Evolutionary conservation across 1,140 invertebrate species (phyloP).

Genomic region (Philotrypesis tridentata): DNA sequence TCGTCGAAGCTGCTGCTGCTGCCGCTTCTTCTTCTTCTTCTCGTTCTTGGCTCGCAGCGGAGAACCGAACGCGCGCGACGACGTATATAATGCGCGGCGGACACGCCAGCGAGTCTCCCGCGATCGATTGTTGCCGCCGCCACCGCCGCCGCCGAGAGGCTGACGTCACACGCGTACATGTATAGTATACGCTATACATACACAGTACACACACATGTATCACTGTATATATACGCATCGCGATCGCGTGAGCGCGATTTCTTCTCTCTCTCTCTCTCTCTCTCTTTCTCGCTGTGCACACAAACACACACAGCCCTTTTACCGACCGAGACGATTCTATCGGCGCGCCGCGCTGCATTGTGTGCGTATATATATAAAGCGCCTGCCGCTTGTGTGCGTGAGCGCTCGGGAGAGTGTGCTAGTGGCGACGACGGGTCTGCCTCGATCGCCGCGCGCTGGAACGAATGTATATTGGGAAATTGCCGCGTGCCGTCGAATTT

Average conservation of each 20-base stretch:
- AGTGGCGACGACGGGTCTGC: not conserved
- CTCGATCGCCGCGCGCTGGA: not conserved
- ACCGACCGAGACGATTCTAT: not conserved
- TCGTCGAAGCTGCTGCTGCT: conserved; percentile 9
- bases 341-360: too few species aligned
- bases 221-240: too few species aligned
- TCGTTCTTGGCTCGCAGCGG: conserved; percentile 6
- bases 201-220: too few species aligned
- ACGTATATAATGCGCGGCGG: not conserved
- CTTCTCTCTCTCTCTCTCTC: not conserved
- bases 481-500: not conserved
- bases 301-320: not conserved
- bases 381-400: too few species aligned
- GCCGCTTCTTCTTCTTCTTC: conserved; percentile 18
- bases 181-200: too few species aligned
- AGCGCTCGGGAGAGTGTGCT: not conserved
- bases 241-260: not conserved
- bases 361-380: not conserved
- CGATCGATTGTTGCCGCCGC: not conserved
- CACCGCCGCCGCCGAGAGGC: too few species aligned
- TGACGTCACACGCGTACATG: too few species aligned
- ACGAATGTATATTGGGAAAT: not conserved
- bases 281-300: too few species aligned
- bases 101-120: not conserved
- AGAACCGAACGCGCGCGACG: not conserved